Conservation (phyloP, 2,888 invertebrate genomes). For the Urechis unicinctus region DNA sequence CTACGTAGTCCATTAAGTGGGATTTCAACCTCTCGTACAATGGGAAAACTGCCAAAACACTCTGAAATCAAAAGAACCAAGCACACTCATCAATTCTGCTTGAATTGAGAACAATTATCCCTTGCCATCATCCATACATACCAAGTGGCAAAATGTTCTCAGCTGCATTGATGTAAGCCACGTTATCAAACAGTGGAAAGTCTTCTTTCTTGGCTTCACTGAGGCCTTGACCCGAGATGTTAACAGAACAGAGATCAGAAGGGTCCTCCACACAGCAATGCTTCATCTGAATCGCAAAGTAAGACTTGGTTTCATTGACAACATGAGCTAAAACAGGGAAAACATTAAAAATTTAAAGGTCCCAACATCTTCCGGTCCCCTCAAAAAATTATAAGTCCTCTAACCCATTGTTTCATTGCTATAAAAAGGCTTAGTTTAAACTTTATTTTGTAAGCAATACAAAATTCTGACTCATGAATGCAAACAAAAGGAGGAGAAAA, state of each 20-base stretch:
- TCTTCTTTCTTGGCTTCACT: constrained; percentile 45
- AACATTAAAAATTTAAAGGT: too few relatives aligned
- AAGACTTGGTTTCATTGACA: background rate
- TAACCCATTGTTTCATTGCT: too few relatives aligned
- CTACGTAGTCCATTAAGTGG: constrained; percentile 44
- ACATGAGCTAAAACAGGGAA: too few relatives aligned
- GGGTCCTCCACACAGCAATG: constrained; percentile 49
- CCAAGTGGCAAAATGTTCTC: constrained; percentile 47
- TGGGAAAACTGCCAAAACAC: constrained; percentile 39
- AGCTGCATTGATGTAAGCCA: constrained; percentile 47
- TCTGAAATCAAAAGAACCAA: constrained; percentile 26
- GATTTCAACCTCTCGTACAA: constrained; percentile 42
- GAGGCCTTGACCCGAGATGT: constrained; percentile 40
- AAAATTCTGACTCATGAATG: background rate
- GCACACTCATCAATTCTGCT: background rate
- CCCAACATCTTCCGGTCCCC: too few relatives aligned
- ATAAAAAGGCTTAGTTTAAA: too few relatives aligned
- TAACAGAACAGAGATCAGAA: constrained; percentile 43
- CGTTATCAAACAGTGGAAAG: constrained; percentile 47
- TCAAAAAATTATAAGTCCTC: too few relatives aligned
- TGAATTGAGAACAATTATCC: background rate
- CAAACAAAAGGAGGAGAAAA: background rate
- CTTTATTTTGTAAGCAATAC: too few relatives aligned
- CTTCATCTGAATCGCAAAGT: constrained; percentile 41
- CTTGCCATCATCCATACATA: constrained; percentile 12